phyloP scores from a whole-genome alignment of 2,113 vertebrate genomes.

The Brachyistius frenatus region DNA sequence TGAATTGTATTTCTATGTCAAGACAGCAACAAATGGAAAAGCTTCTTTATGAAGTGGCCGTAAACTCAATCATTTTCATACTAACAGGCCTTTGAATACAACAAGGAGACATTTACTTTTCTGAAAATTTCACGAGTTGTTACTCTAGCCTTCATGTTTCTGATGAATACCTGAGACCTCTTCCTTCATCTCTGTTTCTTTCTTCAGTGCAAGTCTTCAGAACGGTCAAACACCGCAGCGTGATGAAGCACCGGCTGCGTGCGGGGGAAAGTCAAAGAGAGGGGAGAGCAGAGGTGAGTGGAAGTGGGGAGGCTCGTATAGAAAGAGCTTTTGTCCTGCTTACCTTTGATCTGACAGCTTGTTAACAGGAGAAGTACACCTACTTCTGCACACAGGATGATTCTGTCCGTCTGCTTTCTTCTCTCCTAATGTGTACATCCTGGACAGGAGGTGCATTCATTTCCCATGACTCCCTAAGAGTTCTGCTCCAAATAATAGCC shows the following conservation, averaged over 20 bases:
- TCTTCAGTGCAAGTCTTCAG: constrained; percentile 23
- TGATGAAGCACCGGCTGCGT: constrained; percentile 8
- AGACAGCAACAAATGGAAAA: too few species aligned
- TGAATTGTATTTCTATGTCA: too few species aligned
- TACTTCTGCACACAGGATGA: constrained; percentile 23
- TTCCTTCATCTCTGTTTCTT: constrained; percentile 7
- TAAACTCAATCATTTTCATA: too few species aligned
- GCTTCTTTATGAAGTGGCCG: too few species aligned
- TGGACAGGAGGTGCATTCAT: neutral
- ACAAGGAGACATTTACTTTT: too few species aligned
- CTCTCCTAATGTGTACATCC: constrained; percentile 3
- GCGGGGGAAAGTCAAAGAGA: neutral
- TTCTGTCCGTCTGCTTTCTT: neutral
- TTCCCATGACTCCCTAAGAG: neutral
- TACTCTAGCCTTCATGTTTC: constrained; percentile 11
- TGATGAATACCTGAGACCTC: neutral
- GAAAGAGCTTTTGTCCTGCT: constrained; percentile 48
- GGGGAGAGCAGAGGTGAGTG: constrained; percentile 34
- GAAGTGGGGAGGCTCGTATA: neutral
- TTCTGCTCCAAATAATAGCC: too few species aligned
- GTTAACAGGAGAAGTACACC: constrained; percentile 53
- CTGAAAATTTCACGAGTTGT: neutral
- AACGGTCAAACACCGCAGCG: constrained; percentile 20
- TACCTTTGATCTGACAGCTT: constrained; percentile 71
- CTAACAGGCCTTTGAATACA: too few species aligned